phyloP scores from a whole-genome alignment of 2,797 vertebrate genomes.

The Sarcoramphus papa region DNA sequence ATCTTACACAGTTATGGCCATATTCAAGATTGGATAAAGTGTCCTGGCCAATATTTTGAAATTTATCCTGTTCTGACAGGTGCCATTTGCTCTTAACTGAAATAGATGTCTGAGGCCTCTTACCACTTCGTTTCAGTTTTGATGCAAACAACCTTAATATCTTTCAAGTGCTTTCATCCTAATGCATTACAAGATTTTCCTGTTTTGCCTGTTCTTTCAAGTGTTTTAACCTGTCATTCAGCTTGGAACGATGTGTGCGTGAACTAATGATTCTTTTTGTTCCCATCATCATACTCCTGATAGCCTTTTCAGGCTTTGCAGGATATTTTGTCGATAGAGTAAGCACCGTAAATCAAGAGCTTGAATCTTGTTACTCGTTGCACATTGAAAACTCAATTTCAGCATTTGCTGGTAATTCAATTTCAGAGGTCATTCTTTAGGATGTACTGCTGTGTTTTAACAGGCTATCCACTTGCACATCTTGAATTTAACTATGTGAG shows the following conservation, averaged over 20 bases:
- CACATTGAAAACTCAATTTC: not conserved
- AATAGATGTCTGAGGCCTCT: not conserved
- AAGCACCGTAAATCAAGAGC: not conserved
- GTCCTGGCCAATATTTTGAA: not conserved
- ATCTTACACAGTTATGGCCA: not conserved
- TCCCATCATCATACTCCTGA: not conserved
- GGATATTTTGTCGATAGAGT: not conserved
- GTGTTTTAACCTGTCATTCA: not conserved
- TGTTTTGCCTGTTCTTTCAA: conserved; percentile 33
- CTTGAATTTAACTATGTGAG: not conserved
- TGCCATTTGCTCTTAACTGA: not conserved
- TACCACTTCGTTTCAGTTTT: not conserved
- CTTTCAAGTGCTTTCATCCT: conserved; percentile 46
- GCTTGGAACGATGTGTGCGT: not conserved
- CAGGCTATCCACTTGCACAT: not conserved
- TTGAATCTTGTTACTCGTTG: not conserved
- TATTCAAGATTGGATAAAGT: not conserved
- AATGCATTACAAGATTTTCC: conserved; percentile 44
- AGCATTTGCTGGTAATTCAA: not conserved
- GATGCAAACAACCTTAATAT: not conserved
- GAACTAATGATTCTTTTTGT: not conserved
- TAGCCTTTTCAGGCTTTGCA: not conserved
- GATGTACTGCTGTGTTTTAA: not conserved
- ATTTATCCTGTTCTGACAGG: not conserved
- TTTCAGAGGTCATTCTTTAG: not conserved